phyloP scores from a whole-genome alignment of 2,113 vertebrate genomes.

The Lepus europaeus region DNA sequence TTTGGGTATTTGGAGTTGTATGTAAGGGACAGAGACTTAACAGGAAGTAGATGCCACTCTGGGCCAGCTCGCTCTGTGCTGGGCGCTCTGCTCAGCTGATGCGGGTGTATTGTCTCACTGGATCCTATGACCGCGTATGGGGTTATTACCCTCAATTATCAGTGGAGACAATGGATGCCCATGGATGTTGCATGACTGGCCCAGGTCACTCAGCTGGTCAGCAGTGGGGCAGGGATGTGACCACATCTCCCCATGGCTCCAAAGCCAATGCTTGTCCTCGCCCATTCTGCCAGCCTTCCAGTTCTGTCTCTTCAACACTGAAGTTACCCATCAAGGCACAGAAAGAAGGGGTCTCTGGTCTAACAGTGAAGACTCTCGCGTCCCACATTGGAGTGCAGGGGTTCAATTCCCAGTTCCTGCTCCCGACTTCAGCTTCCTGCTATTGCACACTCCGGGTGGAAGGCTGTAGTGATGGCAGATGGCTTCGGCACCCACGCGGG shows the following conservation, averaged over 20 bases:
- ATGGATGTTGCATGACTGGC: constrained; percentile 10
- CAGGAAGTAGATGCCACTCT: neutral
- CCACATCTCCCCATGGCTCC: neutral
- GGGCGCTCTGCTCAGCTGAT: neutral
- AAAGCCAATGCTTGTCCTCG: neutral
- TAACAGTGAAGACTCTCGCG: no score
- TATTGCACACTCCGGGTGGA: no score
- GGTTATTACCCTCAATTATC: neutral
- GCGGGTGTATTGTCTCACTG: neutral
- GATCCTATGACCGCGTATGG: neutral
- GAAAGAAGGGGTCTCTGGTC: no score
- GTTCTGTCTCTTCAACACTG: neutral
- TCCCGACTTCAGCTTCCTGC: no score
- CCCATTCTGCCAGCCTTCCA: neutral
- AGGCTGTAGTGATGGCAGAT: no score
- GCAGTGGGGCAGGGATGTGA: neutral
- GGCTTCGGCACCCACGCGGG: no score
- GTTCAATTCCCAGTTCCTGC: no score
- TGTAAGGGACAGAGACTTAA: neutral
- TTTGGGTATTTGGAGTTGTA: neutral
- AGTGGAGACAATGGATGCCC: neutral
- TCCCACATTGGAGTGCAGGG: no score
- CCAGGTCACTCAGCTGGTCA: neutral
- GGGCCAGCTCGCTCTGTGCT: neutral
- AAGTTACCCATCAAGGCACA: neutral